Evolutionary conservation across 2,888 invertebrate genomes (phyloP), one percentile per base, ranked within the genome.

Genomic region (Dasysyrphus tricinctus): DNA sequence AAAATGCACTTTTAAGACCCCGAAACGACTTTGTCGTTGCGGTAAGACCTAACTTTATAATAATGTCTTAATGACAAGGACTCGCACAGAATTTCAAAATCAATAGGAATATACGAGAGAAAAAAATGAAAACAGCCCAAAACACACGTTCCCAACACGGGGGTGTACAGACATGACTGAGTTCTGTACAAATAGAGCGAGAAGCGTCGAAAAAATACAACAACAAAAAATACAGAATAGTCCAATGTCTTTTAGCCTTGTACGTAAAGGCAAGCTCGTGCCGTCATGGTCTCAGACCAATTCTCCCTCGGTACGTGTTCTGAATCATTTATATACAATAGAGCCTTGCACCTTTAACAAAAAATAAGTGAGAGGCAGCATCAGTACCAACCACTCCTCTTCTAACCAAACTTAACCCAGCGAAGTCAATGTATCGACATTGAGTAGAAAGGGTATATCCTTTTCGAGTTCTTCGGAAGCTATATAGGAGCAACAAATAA

Each of bases 11-110:
- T 85, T 85, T 85, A 85, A 85, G 80, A 85, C 81, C 80, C 47
- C 61, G 49, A 76, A 84, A 84, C 76, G 77, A 74, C 73, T 61
- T 82, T 74, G 86, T 77, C 82, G 82, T 82, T 78, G 78, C 39
- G 82, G 82, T 78, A 86, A 86, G 78, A 79, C 86, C 86, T 78
- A 86, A 86, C 86, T 86, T 86, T 86, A 86, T 86, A 86, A 86
- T 86, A 86, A 86, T 82, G 86, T 86, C 86, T 86, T 86, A 86
- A 86, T 86, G 82, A 82, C 86, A 79, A 75, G 16, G 82, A 86
- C 86, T 86, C 70, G 86, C 74, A 75, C 72, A 61, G 86, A 86
- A 86, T 86, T 86, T 72, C 82, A 81, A 86, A 86, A 86, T 86
- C 82, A 86, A 86, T 86, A 86, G 70, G 57, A 81, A 85, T 81